A percentile compares a stretch with the other conserved stretches of the same genome.
Evolutionary conservation across 2,797 vertebrate species (phyloP).

Genomic region (Novumbra hubbsi): DNA sequence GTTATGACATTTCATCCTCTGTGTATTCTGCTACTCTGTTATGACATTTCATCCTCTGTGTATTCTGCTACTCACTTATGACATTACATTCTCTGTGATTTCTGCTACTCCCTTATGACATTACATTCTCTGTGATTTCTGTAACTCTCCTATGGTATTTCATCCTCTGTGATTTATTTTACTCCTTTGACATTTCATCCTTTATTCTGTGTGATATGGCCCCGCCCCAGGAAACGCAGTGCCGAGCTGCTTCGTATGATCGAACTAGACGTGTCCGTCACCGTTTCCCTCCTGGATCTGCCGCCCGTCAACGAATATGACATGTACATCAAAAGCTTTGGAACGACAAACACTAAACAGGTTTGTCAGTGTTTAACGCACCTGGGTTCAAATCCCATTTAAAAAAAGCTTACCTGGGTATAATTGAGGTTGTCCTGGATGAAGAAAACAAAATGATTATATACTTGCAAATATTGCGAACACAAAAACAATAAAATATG

Average conservation of each 20-base stretch:
- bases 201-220: neutral
- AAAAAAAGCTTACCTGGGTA: neutral
- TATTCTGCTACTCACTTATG: too few species aligned
- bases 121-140: too few species aligned
- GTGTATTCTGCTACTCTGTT: too few species aligned
- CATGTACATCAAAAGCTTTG: conserved; percentile 94
- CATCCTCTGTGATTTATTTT: too few species aligned
- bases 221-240: conserved; percentile 79
- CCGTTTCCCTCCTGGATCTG: conserved; percentile 84
- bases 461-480: neutral
- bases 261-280: conserved; percentile 89
- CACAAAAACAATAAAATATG: neutral
- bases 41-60: too few species aligned
- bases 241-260: conserved; percentile 87
- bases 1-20: too few species aligned
- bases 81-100: too few species aligned
- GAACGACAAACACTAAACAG: conserved; percentile 90
- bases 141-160: too few species aligned
- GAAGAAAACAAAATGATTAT: neutral
- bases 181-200: too few species aligned
- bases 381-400: neutral
- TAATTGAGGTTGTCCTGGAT: neutral
- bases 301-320: conserved; percentile 93
- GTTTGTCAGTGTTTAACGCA: conserved; percentile 51
- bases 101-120: too few species aligned